These are phyloP conservation scores for Chamaedrilus cognettii DNA, from an alignment of 2,888 invertebrate genomes.

Conservation along the genomic window DNA sequence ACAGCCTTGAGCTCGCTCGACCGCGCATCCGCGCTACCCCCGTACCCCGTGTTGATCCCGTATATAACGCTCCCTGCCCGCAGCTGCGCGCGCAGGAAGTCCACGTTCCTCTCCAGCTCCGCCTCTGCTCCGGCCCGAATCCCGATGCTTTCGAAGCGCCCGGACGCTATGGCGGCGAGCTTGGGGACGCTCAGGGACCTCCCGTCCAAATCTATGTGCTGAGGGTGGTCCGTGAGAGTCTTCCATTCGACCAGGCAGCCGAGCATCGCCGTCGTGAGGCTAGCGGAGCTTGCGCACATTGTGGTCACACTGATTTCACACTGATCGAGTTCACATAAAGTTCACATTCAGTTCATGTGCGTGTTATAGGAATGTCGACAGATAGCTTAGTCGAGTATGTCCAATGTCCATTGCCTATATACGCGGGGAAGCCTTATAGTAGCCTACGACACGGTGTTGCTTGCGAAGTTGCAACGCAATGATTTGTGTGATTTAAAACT, in stretches of 20 bases:
- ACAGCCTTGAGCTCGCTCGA: conserved; percentile 24
- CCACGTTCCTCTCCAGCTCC: conserved; percentile 22
- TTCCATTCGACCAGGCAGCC: background rate
- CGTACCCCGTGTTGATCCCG: conserved; percentile 41
- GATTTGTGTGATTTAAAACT: too few species aligned
- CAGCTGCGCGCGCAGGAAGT: conserved; percentile 27
- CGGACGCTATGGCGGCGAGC: conserved; percentile 12
- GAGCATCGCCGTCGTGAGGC: background rate
- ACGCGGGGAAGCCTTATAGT: too few species aligned
- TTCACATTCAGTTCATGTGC: too few species aligned
- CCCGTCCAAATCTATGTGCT: conserved; percentile 12
- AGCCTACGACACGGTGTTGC: too few species aligned
- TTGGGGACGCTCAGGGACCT: conserved; percentile 11
- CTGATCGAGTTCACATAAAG: too few species aligned
- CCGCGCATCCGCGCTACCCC: conserved; percentile 40
- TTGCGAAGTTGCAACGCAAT: too few species aligned
- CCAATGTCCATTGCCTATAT: too few species aligned
- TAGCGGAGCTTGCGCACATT: too few species aligned
- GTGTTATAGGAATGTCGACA: too few species aligned
- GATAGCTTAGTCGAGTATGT: too few species aligned
- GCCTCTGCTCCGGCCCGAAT: background rate
- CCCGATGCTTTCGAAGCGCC: background rate
- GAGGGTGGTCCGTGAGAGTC: background rate
- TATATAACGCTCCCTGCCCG: conserved; percentile 34
- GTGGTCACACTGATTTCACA: too few species aligned